phyloP scores from a whole-genome alignment of 2,797 vertebrate species.

The Clarias platycephalus region DNA sequence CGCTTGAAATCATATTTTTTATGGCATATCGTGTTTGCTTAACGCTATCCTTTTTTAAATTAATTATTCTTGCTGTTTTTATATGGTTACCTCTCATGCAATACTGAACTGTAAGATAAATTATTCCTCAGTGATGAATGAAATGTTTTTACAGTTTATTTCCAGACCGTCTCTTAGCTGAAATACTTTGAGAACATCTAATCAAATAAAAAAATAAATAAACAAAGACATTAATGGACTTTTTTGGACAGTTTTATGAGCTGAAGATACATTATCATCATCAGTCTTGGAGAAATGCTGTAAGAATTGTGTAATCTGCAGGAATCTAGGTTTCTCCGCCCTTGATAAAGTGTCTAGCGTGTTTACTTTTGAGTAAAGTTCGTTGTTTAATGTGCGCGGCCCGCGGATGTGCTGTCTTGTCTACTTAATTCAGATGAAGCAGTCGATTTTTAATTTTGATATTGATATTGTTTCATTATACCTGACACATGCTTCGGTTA shows the following conservation, averaged over 20 bases:
- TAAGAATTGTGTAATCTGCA: background rate
- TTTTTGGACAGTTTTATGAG: slow-evolving; percentile 29
- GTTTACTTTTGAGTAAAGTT: background rate
- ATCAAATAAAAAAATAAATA: background rate
- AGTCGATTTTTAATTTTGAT: slow-evolving; percentile 8
- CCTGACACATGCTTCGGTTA: slow-evolving; percentile 11
- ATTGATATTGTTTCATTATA: slow-evolving; percentile 10
- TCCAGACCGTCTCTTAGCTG: background rate
- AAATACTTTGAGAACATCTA: background rate
- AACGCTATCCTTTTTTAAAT: background rate
- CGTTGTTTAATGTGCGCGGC: background rate
- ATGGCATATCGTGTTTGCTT: background rate
- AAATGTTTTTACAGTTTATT: background rate
- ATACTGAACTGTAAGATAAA: background rate
- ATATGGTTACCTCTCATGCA: background rate
- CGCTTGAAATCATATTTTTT: background rate
- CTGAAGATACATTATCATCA: slow-evolving; percentile 4
- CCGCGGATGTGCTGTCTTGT: background rate
- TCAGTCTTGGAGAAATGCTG: slow-evolving; percentile 4
- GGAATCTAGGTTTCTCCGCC: background rate
- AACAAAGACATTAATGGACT: background rate
- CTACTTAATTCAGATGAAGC: slow-evolving; percentile 12
- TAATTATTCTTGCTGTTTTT: background rate
- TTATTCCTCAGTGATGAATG: background rate
- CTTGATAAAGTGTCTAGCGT: background rate